Conservation (phyloP, 1,140 invertebrate genomes). For the Lasioglossum baleicum region DNA sequence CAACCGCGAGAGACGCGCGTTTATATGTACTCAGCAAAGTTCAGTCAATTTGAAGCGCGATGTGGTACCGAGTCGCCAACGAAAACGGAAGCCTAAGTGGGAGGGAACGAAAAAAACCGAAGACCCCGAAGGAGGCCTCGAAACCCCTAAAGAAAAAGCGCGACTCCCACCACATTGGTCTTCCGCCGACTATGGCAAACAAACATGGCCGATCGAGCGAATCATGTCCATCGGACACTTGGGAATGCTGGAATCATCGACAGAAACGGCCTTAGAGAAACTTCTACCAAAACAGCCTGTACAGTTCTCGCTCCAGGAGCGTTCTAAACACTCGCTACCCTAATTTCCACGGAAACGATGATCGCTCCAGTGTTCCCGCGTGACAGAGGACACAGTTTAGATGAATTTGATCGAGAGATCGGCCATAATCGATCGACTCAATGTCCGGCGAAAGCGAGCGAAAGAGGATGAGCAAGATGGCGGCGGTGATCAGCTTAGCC, state of each 20-base stretch:
- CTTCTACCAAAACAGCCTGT: too few relatives aligned
- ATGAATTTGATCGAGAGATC: too few relatives aligned
- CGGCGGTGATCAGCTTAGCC: constrained; percentile 57
- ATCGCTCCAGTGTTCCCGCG: too few relatives aligned
- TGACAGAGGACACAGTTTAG: too few relatives aligned
- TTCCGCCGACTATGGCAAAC: constrained; percentile 37
- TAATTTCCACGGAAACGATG: too few relatives aligned
- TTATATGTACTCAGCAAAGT: constrained; percentile 52
- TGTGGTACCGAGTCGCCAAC: constrained; percentile 62
- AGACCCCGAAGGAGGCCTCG: constrained; percentile 42
- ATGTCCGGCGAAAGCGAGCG: constrained; percentile 25
- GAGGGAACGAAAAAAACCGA: constrained; percentile 11
- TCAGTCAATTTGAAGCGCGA: constrained; percentile 72
- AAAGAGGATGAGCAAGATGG: neutral
- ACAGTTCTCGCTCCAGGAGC: too few relatives aligned
- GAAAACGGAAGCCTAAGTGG: constrained; percentile 46
- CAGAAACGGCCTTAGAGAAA: too few relatives aligned
- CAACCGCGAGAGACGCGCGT: constrained; percentile 24
- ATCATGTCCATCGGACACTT: neutral
- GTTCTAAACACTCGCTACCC: too few relatives aligned
- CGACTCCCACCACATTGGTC: constrained; percentile 52
- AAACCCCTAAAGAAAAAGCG: constrained; percentile 45
- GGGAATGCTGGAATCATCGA: neutral
- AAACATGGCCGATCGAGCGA: constrained; percentile 12
- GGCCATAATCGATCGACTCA: constrained; percentile 9